Percentiles rank a stretch among this genome's conserved stretches.
phyloP scores from a whole-genome alignment of 2,113 vertebrate species.

The Pelusios castaneus region DNA sequence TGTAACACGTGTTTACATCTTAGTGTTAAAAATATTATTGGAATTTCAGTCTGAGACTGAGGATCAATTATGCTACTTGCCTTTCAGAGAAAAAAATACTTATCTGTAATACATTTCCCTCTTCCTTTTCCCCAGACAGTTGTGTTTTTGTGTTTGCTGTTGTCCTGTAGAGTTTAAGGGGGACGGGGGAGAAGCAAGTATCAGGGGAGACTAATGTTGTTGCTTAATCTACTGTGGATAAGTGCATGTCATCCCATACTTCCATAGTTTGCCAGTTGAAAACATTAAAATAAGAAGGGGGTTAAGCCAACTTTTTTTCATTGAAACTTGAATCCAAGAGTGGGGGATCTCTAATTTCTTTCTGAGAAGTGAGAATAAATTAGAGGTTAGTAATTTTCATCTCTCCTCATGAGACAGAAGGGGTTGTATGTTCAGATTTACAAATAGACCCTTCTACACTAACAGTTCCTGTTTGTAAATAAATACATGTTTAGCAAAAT shows the following conservation, averaged over 20 bases:
- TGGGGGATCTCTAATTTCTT: background rate
- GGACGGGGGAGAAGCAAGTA: background rate
- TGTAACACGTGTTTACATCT: background rate
- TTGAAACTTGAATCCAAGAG: background rate
- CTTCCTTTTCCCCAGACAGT: accelerated
- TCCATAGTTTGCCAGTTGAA: background rate
- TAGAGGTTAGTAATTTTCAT: background rate
- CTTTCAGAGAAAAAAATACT: background rate
- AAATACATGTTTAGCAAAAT: background rate
- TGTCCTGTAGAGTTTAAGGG: background rate
- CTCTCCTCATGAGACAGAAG: background rate
- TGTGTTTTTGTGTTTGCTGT: accelerated
- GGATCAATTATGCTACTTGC: background rate
- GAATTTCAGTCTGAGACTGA: background rate
- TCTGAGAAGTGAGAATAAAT: background rate
- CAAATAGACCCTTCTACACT: background rate
- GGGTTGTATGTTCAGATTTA: background rate
- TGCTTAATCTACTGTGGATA: background rate
- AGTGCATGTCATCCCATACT: background rate
- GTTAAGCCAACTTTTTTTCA: background rate
- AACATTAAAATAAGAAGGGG: background rate
- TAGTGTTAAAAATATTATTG: background rate
- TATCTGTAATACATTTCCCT: background rate
- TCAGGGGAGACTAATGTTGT: background rate
- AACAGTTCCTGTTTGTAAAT: background rate